Base-by-base conservation (phyloP, 2,888 invertebrate species). In the Noctuana brunneofusca region DNA sequence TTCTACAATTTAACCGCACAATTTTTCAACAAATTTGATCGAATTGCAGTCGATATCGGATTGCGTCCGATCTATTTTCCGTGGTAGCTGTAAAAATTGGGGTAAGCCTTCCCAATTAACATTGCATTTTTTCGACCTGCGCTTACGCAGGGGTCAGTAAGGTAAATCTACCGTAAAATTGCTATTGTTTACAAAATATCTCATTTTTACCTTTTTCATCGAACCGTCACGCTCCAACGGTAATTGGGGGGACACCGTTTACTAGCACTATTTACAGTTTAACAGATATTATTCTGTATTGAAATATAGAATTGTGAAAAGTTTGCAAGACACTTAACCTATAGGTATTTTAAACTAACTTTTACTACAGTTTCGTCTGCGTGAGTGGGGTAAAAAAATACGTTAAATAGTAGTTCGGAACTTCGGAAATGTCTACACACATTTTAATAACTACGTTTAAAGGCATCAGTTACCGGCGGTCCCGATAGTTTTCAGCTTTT, bases 181-280 rank as follows among this genome's bases (percentile, higher is more conserved):
- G 75, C 81, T 80, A 83, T 87, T 86, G 87, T 89, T 89, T 87
- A 89, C 84, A 79, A 87, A 88, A 88, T 84, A 81, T 84, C 72
- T 78, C 67, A 81, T 83, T 84, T 86, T 80, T 79, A 63, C 54
- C 20, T 57, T 65, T 71, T 68, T 68, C 62, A 67, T 66, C 66
- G 54, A 63, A 59, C 58, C 64, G 70, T 70, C 48, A 68, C 66
- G 70, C 70, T 48, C 64, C 66, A 60, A 11, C 38, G 58, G 53
- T 67, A 69, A 72, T 69, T 70, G 69, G 68, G 65, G 68, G 58
- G 68, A 66, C 62, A 63, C 58, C 5, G 16, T 35, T 52, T 3
- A 32, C 32, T 43, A 59, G 16, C 35, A 35, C 12, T n/a, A n/a
- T 53, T 38, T 35, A 53, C 18, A 16, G 43, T n/a, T 48, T 35